Conservation (phyloP, 2,888 invertebrate genomes). For the Tenthredo scrophulariae region DNA sequence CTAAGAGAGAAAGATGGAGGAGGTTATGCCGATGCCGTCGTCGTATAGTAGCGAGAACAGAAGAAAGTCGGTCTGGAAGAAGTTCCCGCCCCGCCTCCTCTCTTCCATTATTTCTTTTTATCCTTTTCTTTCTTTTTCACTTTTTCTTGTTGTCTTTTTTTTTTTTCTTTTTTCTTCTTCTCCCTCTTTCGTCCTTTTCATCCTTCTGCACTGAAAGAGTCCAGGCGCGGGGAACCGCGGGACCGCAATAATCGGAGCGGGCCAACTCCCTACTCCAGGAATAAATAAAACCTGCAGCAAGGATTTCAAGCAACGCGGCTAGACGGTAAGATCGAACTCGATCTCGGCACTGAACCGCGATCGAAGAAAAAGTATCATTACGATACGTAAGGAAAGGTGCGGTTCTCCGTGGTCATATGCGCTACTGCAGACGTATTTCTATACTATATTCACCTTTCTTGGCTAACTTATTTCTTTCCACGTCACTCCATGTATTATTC, state of each 20-base stretch:
- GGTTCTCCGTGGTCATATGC: neutral
- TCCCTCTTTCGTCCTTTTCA: constrained; percentile 34
- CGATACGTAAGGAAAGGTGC: constrained; percentile 30
- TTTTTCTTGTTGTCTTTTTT: constrained; percentile 53
- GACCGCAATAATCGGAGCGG: constrained; percentile 25
- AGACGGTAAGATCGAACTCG: constrained; percentile 30
- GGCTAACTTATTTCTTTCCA: neutral
- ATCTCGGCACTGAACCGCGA: constrained; percentile 37
- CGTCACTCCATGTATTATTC: neutral
- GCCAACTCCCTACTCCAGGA: neutral
- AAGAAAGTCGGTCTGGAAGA: constrained; percentile 46
- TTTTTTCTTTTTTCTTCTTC: constrained; percentile 45
- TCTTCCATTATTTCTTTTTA: constrained; percentile 8
- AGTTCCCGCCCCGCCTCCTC: neutral
- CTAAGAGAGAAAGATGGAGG: constrained; percentile 46
- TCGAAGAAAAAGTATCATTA: constrained; percentile 17
- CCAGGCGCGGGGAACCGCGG: constrained; percentile 1
- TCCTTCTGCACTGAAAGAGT: constrained; percentile 15
- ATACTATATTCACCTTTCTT: constrained; percentile 11
- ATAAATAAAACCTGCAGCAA: neutral
- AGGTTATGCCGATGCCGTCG: neutral
- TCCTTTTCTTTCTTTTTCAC: constrained; percentile 34
- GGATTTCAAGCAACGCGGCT: constrained; percentile 10
- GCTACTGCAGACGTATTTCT: constrained; percentile 8
- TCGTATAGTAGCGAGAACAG: constrained; percentile 31